Conservation (phyloP, 2,113 vertebrate genomes). For the Vireo altiloquus region DNA sequence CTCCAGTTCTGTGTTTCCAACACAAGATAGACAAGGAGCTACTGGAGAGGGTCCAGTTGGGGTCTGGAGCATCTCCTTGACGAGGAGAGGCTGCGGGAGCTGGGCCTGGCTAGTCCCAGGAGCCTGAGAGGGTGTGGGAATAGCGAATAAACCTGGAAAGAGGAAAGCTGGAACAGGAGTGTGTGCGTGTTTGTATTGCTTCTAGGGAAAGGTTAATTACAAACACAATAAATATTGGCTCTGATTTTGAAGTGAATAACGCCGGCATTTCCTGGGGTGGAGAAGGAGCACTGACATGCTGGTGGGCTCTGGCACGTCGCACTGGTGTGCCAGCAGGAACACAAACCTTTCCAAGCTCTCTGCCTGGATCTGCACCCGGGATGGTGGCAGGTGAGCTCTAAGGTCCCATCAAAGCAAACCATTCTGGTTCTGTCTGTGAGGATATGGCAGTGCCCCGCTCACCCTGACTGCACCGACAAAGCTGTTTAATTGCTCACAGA, state of each 20-base stretch:
- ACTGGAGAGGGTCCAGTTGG: accelerated
- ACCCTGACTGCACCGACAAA: background rate
- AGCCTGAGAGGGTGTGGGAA: background rate
- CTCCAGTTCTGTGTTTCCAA: background rate
- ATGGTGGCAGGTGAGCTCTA: background rate
- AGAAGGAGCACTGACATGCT: accelerated
- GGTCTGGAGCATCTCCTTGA: background rate
- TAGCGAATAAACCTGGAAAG: accelerated
- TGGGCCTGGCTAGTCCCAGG: background rate
- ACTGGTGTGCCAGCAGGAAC: accelerated
- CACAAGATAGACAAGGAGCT: background rate
- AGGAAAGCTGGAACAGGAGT: accelerated
- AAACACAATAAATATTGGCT: background rate
- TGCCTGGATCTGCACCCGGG: background rate
- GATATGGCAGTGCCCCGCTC: background rate
- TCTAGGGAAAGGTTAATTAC: background rate
- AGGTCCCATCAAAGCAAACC: background rate
- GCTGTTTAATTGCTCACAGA: background rate
- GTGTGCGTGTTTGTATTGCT: no score
- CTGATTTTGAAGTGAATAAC: background rate
- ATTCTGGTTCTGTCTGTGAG: accelerated
- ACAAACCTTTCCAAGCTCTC: accelerated
- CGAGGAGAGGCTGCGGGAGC: background rate
- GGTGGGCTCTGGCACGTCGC: accelerated
- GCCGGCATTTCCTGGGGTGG: no score